phyloP scores from a whole-genome alignment of 1,140 invertebrate genomes.

The Babylonia areolata region DNA sequence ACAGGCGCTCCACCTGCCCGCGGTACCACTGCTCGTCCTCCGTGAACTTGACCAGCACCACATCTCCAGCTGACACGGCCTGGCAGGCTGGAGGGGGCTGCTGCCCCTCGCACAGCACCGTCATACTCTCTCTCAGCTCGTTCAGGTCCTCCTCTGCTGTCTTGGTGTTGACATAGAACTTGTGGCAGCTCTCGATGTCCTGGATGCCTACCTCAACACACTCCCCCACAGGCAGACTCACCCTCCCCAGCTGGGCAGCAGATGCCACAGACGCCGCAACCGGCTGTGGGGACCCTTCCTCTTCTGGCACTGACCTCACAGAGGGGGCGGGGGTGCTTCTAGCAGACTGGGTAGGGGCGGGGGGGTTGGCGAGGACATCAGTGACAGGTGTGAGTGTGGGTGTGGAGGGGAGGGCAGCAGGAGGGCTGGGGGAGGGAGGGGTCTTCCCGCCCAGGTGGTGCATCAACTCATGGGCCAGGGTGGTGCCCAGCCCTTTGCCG shows the following conservation, averaged over 20 bases:
- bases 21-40: slow-evolving; percentile 49
- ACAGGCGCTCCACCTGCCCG: slow-evolving; percentile 31
- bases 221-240: not conserved
- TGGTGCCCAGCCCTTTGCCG: not conserved
- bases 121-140: slow-evolving; percentile 2
- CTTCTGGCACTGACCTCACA: not conserved
- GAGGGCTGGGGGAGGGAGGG: not conserved
- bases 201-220: slow-evolving; percentile 23
- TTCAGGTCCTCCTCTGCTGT: not conserved
- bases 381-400: not conserved
- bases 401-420: not conserved
- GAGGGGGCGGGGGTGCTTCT: not conserved
- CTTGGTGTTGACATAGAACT: slow-evolving; percentile 2
- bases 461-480: not conserved
- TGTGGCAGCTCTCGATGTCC: slow-evolving; percentile 24
- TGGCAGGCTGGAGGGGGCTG: not conserved
- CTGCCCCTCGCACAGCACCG: not conserved
- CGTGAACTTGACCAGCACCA: slow-evolving; percentile 43
- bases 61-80: not conserved
- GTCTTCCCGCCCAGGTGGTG: too few relatives aligned
- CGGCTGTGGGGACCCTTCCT: not conserved
- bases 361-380: too few relatives aligned
- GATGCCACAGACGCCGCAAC: not conserved
- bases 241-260: not conserved
- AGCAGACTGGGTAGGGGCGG: not conserved